Evolutionary conservation across 2,888 invertebrate genomes (phyloP).

Genomic region (Yponomeuta malinellus): DNA sequence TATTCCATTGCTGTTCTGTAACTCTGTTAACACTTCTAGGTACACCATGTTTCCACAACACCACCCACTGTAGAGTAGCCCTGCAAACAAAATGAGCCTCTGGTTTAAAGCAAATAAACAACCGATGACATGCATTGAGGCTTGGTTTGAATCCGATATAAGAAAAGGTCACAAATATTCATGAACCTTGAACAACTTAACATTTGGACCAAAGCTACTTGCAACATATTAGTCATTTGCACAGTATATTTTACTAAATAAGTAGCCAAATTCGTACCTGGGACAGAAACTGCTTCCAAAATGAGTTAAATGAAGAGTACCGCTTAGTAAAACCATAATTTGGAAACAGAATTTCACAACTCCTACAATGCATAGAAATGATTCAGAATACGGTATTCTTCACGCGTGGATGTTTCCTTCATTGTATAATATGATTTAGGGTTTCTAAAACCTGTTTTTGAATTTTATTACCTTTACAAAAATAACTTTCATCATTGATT

Average conservation of each 20-base stretch:
- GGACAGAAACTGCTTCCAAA: conserved; percentile 53
- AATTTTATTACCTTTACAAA: conserved; percentile 47
- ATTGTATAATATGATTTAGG: conserved; percentile 33
- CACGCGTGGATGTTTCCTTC: conserved; percentile 34
- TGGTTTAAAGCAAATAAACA: conserved; percentile 13
- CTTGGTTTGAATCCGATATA: not conserved
- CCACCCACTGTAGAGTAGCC: conserved; percentile 35
- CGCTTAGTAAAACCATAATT: conserved; percentile 69
- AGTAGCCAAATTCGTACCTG: conserved; percentile 41
- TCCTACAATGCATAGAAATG: conserved; percentile 35
- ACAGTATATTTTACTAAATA: not conserved
- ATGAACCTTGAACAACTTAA: conserved; percentile 22
- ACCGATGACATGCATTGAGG: not conserved
- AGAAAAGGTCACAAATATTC: conserved; percentile 2
- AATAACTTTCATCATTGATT: conserved; percentile 68
- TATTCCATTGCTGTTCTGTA: conserved; percentile 44
- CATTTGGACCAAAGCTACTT: not conserved
- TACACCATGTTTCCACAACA: conserved; percentile 58
- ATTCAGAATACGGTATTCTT: conserved; percentile 32
- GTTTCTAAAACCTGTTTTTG: conserved; percentile 36
- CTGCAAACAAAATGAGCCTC: conserved; percentile 34
- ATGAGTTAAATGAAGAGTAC: conserved; percentile 52
- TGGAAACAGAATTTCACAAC: conserved; percentile 43
- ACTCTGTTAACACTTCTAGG: conserved; percentile 61
- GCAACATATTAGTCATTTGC: not conserved